These are phyloP conservation scores for rat (Rattus norvegicus) DNA, from an alignment of 2,113 vertebrate species.

Conservation along the genomic window GRCr8 NC_086023.1:81334501-81335000, in stretches of 20 bases:
- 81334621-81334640: not conserved
- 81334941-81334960: not conserved
- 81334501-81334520: not conserved
- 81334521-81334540: not conserved
- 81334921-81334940: not conserved
- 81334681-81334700: not conserved
- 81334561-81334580: not conserved
- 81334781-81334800: not conserved
- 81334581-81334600: not conserved
- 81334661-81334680: not conserved
- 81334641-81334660: not conserved
- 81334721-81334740: not conserved
- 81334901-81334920: not conserved
- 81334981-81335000: no score
- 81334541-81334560: not conserved
- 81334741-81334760: not conserved
- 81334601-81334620: not conserved
- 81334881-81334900: not conserved
- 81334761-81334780: not conserved
- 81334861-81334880: not conserved
- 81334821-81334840: not conserved
- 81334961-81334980: not conserved
- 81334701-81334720: not conserved
- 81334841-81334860: accelerated
- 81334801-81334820: not conserved